These are phyloP conservation scores for Arnoldichthys spilopterus DNA, from an alignment of 2,797 vertebrate genomes.

Conservation along the genomic window DNA sequence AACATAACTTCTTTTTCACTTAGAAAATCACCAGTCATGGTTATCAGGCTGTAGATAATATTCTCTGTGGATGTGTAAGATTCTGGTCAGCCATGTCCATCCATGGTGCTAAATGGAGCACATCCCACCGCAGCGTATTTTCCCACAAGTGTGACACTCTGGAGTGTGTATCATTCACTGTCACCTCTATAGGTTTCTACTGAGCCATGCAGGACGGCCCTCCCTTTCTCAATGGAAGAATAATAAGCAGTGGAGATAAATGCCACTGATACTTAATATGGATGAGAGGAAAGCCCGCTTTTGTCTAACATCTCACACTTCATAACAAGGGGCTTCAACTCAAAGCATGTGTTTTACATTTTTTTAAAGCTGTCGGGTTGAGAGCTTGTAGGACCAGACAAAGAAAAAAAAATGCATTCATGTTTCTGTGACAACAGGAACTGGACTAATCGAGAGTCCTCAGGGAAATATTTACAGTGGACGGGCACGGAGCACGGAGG, in stretches of 20 bases:
- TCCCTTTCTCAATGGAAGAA: slow-evolving; percentile 41
- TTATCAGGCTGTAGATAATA: slow-evolving; percentile 65
- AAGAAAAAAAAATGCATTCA: slow-evolving; percentile 64
- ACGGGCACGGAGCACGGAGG: not conserved
- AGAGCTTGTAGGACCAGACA: slow-evolving; percentile 64
- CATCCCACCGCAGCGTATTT: slow-evolving; percentile 69
- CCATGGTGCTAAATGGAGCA: slow-evolving; percentile 83
- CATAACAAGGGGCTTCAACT: slow-evolving; percentile 60
- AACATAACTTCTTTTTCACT: too few species aligned
- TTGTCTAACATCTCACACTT: slow-evolving; percentile 56
- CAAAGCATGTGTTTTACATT: slow-evolving; percentile 59
- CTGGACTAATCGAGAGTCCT: slow-evolving; percentile 56
- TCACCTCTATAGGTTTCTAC: slow-evolving; percentile 76
- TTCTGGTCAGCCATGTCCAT: slow-evolving; percentile 67
- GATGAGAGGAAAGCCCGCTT: slow-evolving; percentile 60
- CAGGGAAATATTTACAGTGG: slow-evolving; percentile 42
- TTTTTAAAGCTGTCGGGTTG: slow-evolving; percentile 61
- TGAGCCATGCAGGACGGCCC: slow-evolving; percentile 77
- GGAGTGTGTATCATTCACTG: slow-evolving; percentile 77
- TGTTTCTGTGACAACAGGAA: slow-evolving; percentile 59
- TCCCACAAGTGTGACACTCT: slow-evolving; percentile 81
- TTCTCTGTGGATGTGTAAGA: slow-evolving; percentile 59
- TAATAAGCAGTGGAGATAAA: slow-evolving; percentile 58
- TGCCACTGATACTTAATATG: slow-evolving; percentile 64
- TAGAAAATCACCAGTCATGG: too few species aligned